Evolutionary conservation across 2,888 invertebrate species (phyloP), one percentile per base, ranked within the genome.

Genomic region (Drosophila aldrichi): DNA sequence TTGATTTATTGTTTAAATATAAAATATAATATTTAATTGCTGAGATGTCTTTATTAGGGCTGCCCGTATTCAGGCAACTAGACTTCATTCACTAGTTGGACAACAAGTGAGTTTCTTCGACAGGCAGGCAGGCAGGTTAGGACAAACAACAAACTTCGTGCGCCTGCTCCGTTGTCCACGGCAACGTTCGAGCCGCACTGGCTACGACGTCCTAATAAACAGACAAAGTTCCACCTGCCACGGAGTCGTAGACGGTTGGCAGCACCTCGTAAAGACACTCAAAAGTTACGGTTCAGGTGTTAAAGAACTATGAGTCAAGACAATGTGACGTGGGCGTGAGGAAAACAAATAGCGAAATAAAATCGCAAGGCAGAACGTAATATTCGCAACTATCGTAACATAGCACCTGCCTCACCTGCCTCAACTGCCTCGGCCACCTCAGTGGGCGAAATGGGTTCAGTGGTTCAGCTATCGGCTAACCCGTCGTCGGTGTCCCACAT

Each of bases 161-260:
- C 84, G 84, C 79, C 71, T 85, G 89, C 84, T 79, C 85, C 18
- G 84, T 85, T 55, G 85, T 70, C 84, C 75, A 56, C 49, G 75
- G 75, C 87, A 81, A 85, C 89, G 34, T 25, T 18, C 20, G 16
- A 20, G 57, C 18, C 14, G 38, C 18, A 14, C 66, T 66, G 70
- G 60, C 65, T 75, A 22, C 48, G 49, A 58, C 55, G 38, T 14
- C 52, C 65, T 46, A 72, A 82, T 83, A 70, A 81, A 52, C 29
- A 57, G 62, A 25, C 71, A 64, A 54, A 68, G 46, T 58, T 18
- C 22, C 56, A 51, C 40, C 25, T 65, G 32, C 16, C 44, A 57
- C 60, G 38, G 51, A 16, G 60, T 48, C 34, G 41, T 51, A 59
- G 62, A n/a, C 43, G 44, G 51, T 68, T 79, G 70, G 56, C 70